Conservation (phyloP, 2,113 vertebrate species). For the Podarcis cretensis region DNA sequence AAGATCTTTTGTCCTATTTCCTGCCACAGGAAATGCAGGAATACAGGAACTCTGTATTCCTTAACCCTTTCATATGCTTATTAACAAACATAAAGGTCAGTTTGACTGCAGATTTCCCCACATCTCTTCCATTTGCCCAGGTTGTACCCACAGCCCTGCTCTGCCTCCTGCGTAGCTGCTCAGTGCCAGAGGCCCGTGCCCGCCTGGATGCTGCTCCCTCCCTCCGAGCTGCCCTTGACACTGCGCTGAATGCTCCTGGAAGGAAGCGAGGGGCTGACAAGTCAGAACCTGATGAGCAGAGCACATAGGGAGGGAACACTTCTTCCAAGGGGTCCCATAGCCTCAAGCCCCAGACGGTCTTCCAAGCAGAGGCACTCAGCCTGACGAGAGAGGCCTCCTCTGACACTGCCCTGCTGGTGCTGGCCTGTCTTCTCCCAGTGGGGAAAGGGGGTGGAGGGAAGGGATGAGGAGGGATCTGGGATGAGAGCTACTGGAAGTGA, state of each 20-base stretch:
- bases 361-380: neutral
- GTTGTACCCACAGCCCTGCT: conserved; percentile 78
- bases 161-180: conserved; percentile 70
- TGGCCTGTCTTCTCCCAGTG: too few relatives aligned
- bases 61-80: too few relatives aligned
- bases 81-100: too few relatives aligned
- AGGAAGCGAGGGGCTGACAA: conserved; percentile 5
- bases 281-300: neutral
- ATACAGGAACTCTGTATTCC: too few relatives aligned
- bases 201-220: conserved; percentile 65
- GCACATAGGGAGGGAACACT: neutral
- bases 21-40: too few relatives aligned
- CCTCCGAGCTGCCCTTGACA: conserved; percentile 74
- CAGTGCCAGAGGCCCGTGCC: conserved; percentile 67
- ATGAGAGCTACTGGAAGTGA: too few relatives aligned
- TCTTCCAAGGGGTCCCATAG: neutral
- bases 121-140: conserved; percentile 45
- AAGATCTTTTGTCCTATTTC: too few relatives aligned
- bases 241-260: conserved; percentile 14
- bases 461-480: too few relatives aligned
- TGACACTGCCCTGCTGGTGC: too few relatives aligned
- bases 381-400: neutral
- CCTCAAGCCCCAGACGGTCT: neutral
- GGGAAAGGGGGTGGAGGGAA: too few relatives aligned
- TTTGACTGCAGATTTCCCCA: neutral